These are phyloP conservation scores for Saccopteryx bilineata DNA, from an alignment of 2,113 vertebrate genomes.

Conservation along the genomic window DNA sequence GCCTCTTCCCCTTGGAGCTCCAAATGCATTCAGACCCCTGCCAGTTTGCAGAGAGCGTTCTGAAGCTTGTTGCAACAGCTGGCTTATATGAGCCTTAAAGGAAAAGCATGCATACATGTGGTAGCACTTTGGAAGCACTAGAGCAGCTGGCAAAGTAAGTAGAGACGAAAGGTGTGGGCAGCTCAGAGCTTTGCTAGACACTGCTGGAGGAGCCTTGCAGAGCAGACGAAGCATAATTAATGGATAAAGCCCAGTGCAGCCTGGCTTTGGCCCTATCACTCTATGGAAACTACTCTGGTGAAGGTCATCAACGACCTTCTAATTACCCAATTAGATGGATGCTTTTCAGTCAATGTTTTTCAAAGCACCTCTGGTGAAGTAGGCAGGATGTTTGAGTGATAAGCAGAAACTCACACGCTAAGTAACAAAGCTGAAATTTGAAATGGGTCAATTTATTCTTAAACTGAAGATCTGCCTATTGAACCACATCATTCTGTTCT, in stretches of 20 bases:
- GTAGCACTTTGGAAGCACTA: constrained; percentile 23
- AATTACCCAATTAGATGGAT: constrained; percentile 60
- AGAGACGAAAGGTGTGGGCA: constrained; percentile 66
- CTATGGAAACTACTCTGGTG: constrained; percentile 25
- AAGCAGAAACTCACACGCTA: constrained; percentile 15
- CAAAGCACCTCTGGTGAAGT: background rate
- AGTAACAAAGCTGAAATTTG: constrained; percentile 14
- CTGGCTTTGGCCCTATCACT: constrained; percentile 63
- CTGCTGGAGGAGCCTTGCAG: background rate
- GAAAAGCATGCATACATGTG: constrained; percentile 69
- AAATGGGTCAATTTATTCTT: background rate
- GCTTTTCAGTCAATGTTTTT: constrained; percentile 53
- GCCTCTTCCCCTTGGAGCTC: constrained; percentile 29
- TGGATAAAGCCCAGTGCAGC: constrained; percentile 49
- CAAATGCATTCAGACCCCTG: constrained; percentile 55
- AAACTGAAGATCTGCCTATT: background rate
- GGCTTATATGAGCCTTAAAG: constrained; percentile 84
- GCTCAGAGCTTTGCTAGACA: constrained; percentile 60
- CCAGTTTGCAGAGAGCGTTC: constrained; percentile 74
- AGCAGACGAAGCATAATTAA: constrained; percentile 46
- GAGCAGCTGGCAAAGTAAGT: constrained; percentile 80
- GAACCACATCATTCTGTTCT: background rate
- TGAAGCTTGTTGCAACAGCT: constrained; percentile 81
- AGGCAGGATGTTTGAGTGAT: constrained; percentile 16
- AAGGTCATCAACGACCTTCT: constrained; percentile 65